Conservation (phyloP, 2,888 invertebrate genomes). For the Sarcophaga caerulescens region DNA sequence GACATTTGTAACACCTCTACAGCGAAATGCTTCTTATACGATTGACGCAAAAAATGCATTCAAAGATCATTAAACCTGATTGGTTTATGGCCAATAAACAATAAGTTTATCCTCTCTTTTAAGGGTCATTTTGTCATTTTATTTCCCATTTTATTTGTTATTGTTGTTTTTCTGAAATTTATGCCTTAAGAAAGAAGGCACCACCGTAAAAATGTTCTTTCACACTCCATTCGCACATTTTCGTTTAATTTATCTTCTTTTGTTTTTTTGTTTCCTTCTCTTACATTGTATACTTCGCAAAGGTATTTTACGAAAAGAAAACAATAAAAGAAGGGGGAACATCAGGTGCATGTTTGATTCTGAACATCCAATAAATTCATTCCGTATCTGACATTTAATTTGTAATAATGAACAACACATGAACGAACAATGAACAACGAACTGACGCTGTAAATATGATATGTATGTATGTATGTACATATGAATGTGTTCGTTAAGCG, state of each 20-base stretch:
- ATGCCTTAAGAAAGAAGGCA: not conserved
- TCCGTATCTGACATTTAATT: conserved; percentile 64
- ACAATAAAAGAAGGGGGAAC: not conserved
- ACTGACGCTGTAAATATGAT: no score
- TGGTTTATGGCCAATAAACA: not conserved
- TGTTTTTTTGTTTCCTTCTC: not conserved
- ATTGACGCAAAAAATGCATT: not conserved
- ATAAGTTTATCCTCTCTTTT: not conserved
- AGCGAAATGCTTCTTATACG: no score
- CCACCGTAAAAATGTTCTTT: not conserved
- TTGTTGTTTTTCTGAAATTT: not conserved
- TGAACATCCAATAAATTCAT: conserved; percentile 63
- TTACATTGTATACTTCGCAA: not conserved
- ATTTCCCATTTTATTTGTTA: not conserved
- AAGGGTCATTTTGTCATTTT: not conserved
- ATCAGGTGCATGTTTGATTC: conserved; percentile 59
- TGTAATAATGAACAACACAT: conserved; percentile 61
- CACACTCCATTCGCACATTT: not conserved
- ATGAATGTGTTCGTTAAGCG: not conserved
- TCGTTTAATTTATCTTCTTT: not conserved
- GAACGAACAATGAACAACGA: not conserved
- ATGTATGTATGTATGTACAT: no score
- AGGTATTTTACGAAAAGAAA: not conserved
- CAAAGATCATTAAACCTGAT: not conserved
- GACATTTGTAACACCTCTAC: no score